Evolutionary conservation across 2,888 invertebrate species (phyloP).

Genomic region (Aporophyla nigra): DNA sequence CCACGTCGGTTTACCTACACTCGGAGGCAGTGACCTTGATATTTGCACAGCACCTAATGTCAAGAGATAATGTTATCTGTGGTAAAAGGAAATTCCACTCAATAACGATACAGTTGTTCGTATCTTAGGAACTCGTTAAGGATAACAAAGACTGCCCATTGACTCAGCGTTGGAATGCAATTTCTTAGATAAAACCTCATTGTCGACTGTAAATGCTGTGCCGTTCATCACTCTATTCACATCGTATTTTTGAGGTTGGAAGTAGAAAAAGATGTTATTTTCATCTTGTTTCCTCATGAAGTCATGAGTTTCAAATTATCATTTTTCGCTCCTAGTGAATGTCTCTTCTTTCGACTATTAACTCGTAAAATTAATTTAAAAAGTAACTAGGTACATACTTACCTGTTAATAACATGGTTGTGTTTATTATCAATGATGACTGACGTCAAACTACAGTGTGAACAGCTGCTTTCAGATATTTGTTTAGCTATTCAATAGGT

Average conservation of each 20-base stretch:
- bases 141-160: constrained; percentile 68
- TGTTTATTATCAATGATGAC: constrained; percentile 24
- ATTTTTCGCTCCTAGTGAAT: background rate
- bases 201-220: constrained; percentile 59
- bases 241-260: constrained; percentile 32
- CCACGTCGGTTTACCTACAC: constrained; percentile 30
- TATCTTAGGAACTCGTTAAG: constrained; percentile 69
- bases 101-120: constrained; percentile 52
- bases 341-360: background rate
- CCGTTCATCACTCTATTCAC: constrained; percentile 43
- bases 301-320: constrained; percentile 5
- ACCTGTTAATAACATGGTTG: background rate
- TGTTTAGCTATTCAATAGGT: constrained; percentile 8
- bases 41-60: constrained; percentile 73
- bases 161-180: constrained; percentile 74
- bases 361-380: background rate
- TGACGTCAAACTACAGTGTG: constrained; percentile 23
- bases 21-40: constrained; percentile 73
- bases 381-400: background rate
- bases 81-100: constrained; percentile 79
- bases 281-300: background rate
- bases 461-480: constrained; percentile 24
- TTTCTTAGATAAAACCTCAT: constrained; percentile 71
- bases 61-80: constrained; percentile 74
- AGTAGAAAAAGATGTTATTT: constrained; percentile 7